Evolutionary conservation across 2,797 vertebrate species (phyloP).

Genomic region (Hemitrygon akajei): DNA sequence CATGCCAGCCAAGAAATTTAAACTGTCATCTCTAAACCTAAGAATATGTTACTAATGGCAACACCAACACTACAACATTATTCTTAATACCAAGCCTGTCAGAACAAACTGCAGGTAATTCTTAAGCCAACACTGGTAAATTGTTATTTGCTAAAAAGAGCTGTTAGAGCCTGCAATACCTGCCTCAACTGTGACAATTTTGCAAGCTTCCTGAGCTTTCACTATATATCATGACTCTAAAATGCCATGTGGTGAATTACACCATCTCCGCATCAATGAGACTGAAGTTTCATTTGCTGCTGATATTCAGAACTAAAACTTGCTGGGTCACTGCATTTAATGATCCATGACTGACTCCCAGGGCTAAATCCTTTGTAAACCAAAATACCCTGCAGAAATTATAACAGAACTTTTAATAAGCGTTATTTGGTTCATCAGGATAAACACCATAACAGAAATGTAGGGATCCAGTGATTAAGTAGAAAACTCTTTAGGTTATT

Average conservation of each 20-base stretch:
- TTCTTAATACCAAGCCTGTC: constrained; percentile 44
- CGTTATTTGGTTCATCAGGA: neutral
- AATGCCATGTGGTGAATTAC: neutral
- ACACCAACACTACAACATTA: constrained; percentile 45
- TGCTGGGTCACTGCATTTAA: neutral
- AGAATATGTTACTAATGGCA: constrained; percentile 45
- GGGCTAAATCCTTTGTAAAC: neutral
- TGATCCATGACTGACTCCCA: neutral
- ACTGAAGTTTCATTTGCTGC: neutral
- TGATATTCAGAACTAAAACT: neutral
- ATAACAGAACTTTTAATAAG: neutral
- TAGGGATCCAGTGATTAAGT: neutral
- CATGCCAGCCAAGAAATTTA: constrained; percentile 43
- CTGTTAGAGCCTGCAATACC: constrained; percentile 43
- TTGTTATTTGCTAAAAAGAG: constrained; percentile 44
- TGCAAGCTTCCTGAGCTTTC: constrained; percentile 35
- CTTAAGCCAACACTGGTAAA: constrained; percentile 46
- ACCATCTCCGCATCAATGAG: neutral
- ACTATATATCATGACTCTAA: neutral
- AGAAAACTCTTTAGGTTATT: neutral
- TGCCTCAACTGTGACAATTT: constrained; percentile 43
- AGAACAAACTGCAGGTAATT: constrained; percentile 41
- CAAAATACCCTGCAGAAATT: neutral
- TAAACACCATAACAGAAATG: neutral
- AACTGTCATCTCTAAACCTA: constrained; percentile 47